Base-by-base conservation (phyloP, 2,797 vertebrate genomes). In the Galagoides demidoff region DNA sequence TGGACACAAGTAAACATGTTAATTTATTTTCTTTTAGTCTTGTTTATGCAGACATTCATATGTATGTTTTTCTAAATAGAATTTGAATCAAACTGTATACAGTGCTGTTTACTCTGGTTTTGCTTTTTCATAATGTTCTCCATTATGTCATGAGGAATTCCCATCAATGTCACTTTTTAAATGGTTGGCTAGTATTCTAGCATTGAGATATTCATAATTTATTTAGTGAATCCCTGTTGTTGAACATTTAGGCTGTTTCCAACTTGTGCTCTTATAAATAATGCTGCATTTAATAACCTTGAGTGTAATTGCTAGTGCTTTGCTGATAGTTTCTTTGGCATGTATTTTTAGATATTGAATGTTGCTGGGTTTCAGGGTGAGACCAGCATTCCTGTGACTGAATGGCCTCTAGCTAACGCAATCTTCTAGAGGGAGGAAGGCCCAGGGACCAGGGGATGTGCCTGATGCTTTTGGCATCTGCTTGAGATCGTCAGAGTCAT, bases 251-350 rank as follows among this genome's bases (percentile, higher is more conserved):
- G 91, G 52, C 77, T 22, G 63, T 85, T 96, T 93, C 70, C 66
- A 96, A 63, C 95, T 96, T 96, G 96, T 96, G 61, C 63, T 89
- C 61, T 87, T 97, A 93, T 92, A 94, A 97, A 95, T 96, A 91
- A 96, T 95, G 85, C 79, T 92, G 34, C 86, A 71, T 89, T 92
- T 97, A 96, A 92, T 97, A 96, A 89, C 84, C 66, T 95, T 95
- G 91, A 94, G 61, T 73, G 61, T 90, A 95, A 95, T 96, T 90
- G 78, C 39, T 79, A 3, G 1, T 79, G 66, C 83, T 52, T 77
- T 89, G 84, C 89, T 95, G 91, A 74, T 94, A 55, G 84, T 97
- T 96, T 97, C 95, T 95, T 95, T 82, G 94, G 94, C 89, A 88
- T 71, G 16, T 94, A 63, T 82, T 95, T 96, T 68, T 94, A 57